These are phyloP conservation scores for Teleogryllus oceanicus DNA, from an alignment of 2,888 invertebrate species.

Conservation along the genomic window DNA sequence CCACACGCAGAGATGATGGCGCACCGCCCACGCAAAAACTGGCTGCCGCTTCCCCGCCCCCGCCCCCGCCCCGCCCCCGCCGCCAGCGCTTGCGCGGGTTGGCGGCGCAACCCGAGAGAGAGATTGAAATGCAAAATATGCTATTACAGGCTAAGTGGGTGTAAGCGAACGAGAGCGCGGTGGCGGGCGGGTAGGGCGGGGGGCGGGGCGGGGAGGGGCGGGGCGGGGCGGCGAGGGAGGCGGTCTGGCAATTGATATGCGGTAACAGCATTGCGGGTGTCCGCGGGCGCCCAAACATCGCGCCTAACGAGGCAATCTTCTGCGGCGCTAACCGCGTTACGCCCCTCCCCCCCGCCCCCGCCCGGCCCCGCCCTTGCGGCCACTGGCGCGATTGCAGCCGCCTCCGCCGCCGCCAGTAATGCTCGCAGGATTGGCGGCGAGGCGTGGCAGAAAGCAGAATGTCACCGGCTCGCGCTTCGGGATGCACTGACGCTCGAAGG, in stretches of 20 bases:
- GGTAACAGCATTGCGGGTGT: constrained; percentile 1
- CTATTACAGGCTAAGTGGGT: constrained; percentile 21
- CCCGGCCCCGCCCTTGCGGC: background rate
- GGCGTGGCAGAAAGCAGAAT: background rate
- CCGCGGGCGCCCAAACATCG: background rate
- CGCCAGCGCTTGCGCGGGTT: background rate
- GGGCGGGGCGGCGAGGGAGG: background rate
- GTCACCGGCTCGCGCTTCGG: background rate
- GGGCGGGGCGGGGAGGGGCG: background rate
- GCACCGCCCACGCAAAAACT: no score
- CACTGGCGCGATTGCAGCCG: background rate
- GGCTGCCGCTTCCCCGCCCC: background rate
- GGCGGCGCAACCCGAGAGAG: background rate
- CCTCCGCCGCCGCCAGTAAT: background rate
- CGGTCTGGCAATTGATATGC: constrained; percentile 1
- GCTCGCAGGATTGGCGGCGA: background rate
- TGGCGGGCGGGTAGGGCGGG: background rate
- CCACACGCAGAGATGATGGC: no score
- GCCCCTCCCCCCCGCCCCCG: background rate
- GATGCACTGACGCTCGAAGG: background rate
- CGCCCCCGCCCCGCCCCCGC: constrained; percentile 22
- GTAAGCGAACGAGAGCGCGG: constrained; percentile 12
- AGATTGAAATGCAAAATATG: constrained; percentile 28
- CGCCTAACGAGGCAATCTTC: constrained; percentile 9
- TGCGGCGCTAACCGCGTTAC: constrained; percentile 18